Evolutionary conservation across 2,113 vertebrate species (phyloP).

Genomic region (Sander lucioperca): DNA sequence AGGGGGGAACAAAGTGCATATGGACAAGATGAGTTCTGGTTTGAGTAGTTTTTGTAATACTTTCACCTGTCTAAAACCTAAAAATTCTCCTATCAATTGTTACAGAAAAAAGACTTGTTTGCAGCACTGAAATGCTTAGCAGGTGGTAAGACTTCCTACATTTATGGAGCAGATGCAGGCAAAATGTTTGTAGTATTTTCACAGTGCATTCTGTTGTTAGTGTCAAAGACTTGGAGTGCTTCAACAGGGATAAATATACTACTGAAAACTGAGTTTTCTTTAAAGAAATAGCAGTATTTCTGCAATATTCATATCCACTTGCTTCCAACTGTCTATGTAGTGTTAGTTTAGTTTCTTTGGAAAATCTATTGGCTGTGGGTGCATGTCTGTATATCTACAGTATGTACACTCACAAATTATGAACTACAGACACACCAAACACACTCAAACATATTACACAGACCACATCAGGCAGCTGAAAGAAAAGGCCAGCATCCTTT

Average conservation of each 20-base stretch:
- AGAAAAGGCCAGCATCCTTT: conserved; percentile 59
- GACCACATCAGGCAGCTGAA: conserved; percentile 65
- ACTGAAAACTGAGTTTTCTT: conserved; percentile 58
- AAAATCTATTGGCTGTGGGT: conserved; percentile 73
- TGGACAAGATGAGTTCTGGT: conserved; percentile 63
- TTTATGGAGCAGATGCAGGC: conserved; percentile 50
- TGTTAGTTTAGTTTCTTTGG: conserved; percentile 77
- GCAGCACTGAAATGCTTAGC: conserved; percentile 46
- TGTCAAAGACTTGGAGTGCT: conserved; percentile 71
- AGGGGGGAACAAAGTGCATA: conserved; percentile 80
- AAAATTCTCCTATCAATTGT: conserved; percentile 36
- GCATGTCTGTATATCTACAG: conserved; percentile 64
- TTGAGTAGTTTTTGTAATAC: conserved; percentile 61
- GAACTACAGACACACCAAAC: conserved; percentile 73
- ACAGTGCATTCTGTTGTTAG: conserved; percentile 77
- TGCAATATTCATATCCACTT: conserved; percentile 45
- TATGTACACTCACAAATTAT: conserved; percentile 65
- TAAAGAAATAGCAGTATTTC: conserved; percentile 33
- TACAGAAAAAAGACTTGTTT: conserved; percentile 42
- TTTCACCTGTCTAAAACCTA: conserved; percentile 52
- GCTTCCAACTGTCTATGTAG: conserved; percentile 44
- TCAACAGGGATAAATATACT: conserved; percentile 59
- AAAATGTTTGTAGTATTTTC: conserved; percentile 63
- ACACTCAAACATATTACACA: conserved; percentile 72
- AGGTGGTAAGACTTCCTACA: conserved; percentile 48